A percentile compares a stretch with the other conserved stretches of the same genome.
Evolutionary conservation across 2,888 invertebrate species (phyloP).

Genomic region (Perithous albicinctus): DNA sequence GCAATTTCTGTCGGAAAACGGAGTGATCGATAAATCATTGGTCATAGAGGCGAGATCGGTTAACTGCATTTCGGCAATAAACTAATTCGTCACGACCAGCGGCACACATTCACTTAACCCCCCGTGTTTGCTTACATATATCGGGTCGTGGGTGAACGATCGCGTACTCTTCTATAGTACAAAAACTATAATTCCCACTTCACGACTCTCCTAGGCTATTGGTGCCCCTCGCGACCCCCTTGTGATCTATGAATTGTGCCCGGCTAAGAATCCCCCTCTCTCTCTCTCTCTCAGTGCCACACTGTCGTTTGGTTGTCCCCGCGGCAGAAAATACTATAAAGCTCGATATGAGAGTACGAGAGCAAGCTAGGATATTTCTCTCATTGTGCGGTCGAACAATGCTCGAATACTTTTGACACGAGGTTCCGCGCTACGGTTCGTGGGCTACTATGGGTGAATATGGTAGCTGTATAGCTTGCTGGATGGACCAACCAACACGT

Average conservation of each 20-base stretch:
- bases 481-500: slow-evolving; percentile 58
- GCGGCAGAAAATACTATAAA: slow-evolving; percentile 14
- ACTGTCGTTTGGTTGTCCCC: slow-evolving; percentile 1
- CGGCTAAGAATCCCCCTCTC: slow-evolving; percentile 7
- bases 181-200: slow-evolving; percentile 56
- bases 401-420: slow-evolving; percentile 61
- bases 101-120: slow-evolving; percentile 10
- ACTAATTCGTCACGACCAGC: slow-evolving; percentile 64
- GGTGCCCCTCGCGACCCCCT: slow-evolving; percentile 43
- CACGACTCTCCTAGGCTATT: slow-evolving; percentile 35
- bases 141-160: slow-evolving; percentile 39
- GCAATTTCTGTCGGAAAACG: slow-evolving; percentile 10
- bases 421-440: neutral
- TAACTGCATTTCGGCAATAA: slow-evolving; percentile 48
- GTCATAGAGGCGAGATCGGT: slow-evolving; percentile 20
- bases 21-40: slow-evolving; percentile 59
- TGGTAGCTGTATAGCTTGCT: neutral
- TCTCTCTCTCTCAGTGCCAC: neutral
- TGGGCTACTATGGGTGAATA: neutral
- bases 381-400: slow-evolving; percentile 59
- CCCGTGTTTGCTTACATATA: slow-evolving; percentile 36
- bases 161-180: neutral
- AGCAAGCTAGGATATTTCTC: slow-evolving; percentile 13
- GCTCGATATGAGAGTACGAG: slow-evolving; percentile 3
- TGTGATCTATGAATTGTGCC: slow-evolving; percentile 32